Base-by-base conservation (phyloP, 2,888 invertebrate species). In the Trichopria drosophilae region DNA sequence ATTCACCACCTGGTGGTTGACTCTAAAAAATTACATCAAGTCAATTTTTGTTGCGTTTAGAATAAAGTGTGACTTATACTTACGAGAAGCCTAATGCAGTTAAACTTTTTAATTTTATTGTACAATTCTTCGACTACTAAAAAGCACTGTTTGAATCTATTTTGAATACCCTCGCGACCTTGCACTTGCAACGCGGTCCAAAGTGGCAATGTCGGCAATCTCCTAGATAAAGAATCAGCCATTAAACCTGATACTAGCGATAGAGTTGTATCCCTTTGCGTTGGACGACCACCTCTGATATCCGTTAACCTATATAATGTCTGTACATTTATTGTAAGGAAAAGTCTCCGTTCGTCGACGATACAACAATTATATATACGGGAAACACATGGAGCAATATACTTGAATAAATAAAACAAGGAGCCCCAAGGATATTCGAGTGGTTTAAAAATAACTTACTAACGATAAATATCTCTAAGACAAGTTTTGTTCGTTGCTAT, bases 181-280 rank as follows among this genome's bases (percentile, higher is more conserved):
- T 85, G 79, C 7, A 84, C 84, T 59, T 88, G 86, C 40, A 93
- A 76, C 43, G 87, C 84, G 18, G 88, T 83, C 95, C 95, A 95
- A 45, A 94, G 77, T 2, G 94, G 87, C 47, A 95, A 77, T 26
- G 90, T 87, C 24, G 87, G 83, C 32, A 92, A 78, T 32, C 89
- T 82, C 55, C 84, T 72, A 4, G 77, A 73, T 6, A 78, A 65
- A 24, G 79, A 79, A 60, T 79, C 78, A 3, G 77, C 72, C 68
- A 77, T 78, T 53, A 81, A 72, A 58, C 75, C 75, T 3, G 71
- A 69, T 10, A 68, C 67, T 37, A 69, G 57, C 1, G 68, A 68
- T 7, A 69, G 47, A 3, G 73, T 73, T 13, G 74, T 72, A 35
- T 73, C 74, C 48, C 73, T 66, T 3, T 70, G 64, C n/a, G 72